Evolutionary conservation across 2,113 vertebrate species (phyloP), one percentile per base, ranked within the genome.

Genomic region (Diadophis punctatus): DNA sequence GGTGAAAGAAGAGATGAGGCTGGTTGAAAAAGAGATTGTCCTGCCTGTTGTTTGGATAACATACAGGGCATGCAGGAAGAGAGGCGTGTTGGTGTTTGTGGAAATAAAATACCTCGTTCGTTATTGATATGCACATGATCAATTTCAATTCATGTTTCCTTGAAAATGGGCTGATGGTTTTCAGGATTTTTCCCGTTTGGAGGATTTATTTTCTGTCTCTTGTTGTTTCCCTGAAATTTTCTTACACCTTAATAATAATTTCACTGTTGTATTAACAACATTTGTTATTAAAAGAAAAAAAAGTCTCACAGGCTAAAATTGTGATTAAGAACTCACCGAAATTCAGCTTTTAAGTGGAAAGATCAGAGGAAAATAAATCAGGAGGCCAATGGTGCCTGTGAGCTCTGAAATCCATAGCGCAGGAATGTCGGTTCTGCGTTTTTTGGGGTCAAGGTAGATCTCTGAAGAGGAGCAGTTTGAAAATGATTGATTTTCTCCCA

Each of bases 51-150:
- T 96, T 97, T 95, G 97, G 95, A 94, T 96, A 96, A 97, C 96
- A 97, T 96, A 95, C 96, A 95, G 97, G 97, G 95, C 96, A 96
- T 91, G 93, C 96, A 27, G 95, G 95, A 95, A 96, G 93, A 97
- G 93, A 85, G 93, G 96, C 95, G 95, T 96, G 96, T 60, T 91
- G 96, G 95, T 95, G 92, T 94, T 96, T 9, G 85, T 3, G 6
- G 91, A 60, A 90, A 91, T 95, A 94, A 97, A 97, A 96, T 93
- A 39, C 92, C 93, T 92, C 94, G 96, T 97, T 96, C 96, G 97
- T 97, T 97, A 96, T 97, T 97, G 94, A 86, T 95, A 96, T 91
- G 96, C 97, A 97, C 96, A 96, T 95, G 97, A 96, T 96, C 96
- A 96, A 97, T 95, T 96, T 96, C 95, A 93, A 92, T 4, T 92